Conservation (phyloP, 2,797 vertebrate genomes). For the Sebastes minor region DNA sequence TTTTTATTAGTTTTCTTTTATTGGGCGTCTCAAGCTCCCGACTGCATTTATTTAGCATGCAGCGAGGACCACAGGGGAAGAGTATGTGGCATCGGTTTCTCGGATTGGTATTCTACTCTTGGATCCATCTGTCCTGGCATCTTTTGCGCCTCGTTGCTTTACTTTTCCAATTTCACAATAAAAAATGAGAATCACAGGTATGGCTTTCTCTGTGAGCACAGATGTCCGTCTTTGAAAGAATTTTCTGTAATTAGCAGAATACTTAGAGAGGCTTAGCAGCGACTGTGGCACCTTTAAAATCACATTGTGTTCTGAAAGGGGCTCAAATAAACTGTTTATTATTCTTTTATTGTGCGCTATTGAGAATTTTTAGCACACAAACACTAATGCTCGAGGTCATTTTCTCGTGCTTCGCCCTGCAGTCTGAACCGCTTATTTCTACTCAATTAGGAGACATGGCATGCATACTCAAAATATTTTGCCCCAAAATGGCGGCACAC, state of each 20-base stretch:
- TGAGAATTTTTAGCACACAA: conserved; percentile 8
- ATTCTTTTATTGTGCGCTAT: conserved; percentile 38
- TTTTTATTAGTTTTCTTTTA: conserved; percentile 73
- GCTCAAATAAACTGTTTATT: conserved; percentile 43
- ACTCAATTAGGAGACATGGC: conserved; percentile 56
- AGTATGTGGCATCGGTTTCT: conserved; percentile 60
- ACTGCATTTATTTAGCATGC: conserved; percentile 62
- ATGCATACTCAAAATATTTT: conserved; percentile 67
- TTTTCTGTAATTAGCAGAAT: conserved; percentile 62
- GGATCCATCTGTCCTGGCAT: conserved; percentile 75
- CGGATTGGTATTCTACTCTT: conserved; percentile 49
- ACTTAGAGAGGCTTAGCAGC: conserved; percentile 56
- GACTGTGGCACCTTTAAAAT: conserved; percentile 59
- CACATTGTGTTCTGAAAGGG: conserved; percentile 20
- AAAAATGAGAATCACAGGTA: conserved; percentile 68
- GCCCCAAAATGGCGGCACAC: conserved; percentile 77
- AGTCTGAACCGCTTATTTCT: conserved; percentile 44
- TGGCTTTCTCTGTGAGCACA: conserved; percentile 60
- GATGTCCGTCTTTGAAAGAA: conserved; percentile 65
- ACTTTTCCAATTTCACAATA: conserved; percentile 69
- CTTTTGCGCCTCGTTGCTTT: conserved; percentile 49
- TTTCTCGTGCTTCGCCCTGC: conserved; percentile 30
- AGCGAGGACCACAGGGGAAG: conserved; percentile 46
- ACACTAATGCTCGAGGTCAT: conserved; percentile 33
- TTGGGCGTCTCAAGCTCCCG: conserved; percentile 48